Evolutionary conservation across 2,888 invertebrate genomes (phyloP), one percentile per base, ranked within the genome.

Genomic region (Hyalella azteca): DNA sequence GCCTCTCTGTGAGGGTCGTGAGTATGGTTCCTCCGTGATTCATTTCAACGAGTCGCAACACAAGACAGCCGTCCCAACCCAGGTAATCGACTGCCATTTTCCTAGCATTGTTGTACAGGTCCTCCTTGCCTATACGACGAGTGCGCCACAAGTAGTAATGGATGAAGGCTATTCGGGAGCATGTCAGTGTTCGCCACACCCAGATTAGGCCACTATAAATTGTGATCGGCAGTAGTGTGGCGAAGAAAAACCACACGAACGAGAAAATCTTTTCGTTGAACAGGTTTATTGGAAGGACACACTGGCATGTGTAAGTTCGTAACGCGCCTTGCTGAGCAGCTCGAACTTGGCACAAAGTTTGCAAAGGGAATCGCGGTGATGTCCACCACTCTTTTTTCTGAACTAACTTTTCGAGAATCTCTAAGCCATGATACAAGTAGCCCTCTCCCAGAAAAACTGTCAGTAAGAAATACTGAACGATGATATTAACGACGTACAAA

Each of bases 101-200:
- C 45, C 87, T 87, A 77, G 88, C 88, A 73, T 85, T 85, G 60
- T 86, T 84, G 73, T 86, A 86, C 36, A 89, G 86, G 26, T 88
- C 86, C 85, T 88, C 88, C 87, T 89, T 88, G 78, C 88, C 87
- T 85, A 89, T 88, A 36, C 89, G 86, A 82, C 89, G 88, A 84
- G 89, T 89, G 75, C 88, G 85, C 85, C 86, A 86, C 75, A 87
- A 85, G 80, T 86, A 86, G 59, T 86, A 86, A 48, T 86, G 86
- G 76, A 86, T 84, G 82, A 87, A 87, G 60, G 89, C 87, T 84
- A 89, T 88, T 76, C 89, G 85, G 75, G 86, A 86, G 81, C 86
- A 86, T 32, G 85, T 85, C 80, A 86, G 86, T 49, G 85, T 85
- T 13, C 86, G 84, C 86, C 86, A 86, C 66, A 86, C 79, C 87